phyloP scores from a whole-genome alignment of 1,140 invertebrate species.

The Bombus polaris region DNA sequence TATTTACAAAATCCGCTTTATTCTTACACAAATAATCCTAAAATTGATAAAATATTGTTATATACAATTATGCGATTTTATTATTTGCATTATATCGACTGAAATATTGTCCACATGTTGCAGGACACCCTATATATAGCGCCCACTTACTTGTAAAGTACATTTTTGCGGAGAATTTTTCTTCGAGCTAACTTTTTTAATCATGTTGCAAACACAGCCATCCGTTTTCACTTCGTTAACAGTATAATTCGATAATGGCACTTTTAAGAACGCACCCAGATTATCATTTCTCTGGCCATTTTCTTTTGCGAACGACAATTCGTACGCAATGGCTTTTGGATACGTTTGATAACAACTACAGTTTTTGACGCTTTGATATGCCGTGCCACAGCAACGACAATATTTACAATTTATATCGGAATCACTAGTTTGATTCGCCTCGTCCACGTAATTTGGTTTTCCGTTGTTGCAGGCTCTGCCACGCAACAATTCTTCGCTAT shows the following conservation, averaged over 20 bases:
- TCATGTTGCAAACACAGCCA: constrained; percentile 64
- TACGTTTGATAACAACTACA: constrained; percentile 72
- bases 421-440: constrained; percentile 27
- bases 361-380: constrained; percentile 69
- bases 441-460: constrained; percentile 42
- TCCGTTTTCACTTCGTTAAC: constrained; percentile 49
- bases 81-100: too few relatives aligned
- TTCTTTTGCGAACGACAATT: constrained; percentile 74
- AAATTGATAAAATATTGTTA: constrained; percentile 25
- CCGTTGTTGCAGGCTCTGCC: constrained; percentile 14
- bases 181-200: constrained; percentile 41
- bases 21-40: constrained; percentile 80
- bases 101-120: too few relatives aligned
- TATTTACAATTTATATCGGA: constrained; percentile 63
- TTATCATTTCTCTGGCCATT: constrained; percentile 44
- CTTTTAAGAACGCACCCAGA: constrained; percentile 30
- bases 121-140: too few relatives aligned
- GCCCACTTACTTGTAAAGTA: constrained; percentile 69
- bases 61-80: too few relatives aligned
- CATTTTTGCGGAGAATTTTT: constrained; percentile 50
- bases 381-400: constrained; percentile 73
- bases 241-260: constrained; percentile 48
- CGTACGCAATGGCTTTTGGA: constrained; percentile 79
- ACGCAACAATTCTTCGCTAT: constrained; percentile 5
- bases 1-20: constrained; percentile 78